Evolutionary conservation across 2,888 invertebrate genomes (phyloP), one percentile per base, ranked within the genome.

Genomic region (Parnassius smintheus): DNA sequence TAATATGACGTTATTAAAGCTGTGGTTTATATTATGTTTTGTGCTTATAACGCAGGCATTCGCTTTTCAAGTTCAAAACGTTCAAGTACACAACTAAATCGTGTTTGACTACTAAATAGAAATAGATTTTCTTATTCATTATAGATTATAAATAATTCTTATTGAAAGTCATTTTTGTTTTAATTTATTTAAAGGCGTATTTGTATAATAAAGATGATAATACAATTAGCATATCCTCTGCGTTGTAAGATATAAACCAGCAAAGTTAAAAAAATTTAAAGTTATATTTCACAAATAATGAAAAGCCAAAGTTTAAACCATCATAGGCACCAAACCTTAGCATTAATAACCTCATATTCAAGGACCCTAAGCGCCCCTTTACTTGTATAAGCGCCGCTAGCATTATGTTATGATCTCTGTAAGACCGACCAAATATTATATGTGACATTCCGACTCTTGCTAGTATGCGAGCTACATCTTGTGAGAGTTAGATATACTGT

Each of bases 321-420:
- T 50, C 3, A 0, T 52, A 3, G 3, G n/a, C 53, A 41, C 3
- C 2, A 55, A 45, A 55, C 22, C 45, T 11, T 35, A 48, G 25
- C n/a, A 48, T 41, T 57, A 49, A 49, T 57, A 42, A 57, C 46
- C n/a, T n/a, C 13, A 9, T 49, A 57, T 41, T 25, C 35, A 25
- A 35, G 2, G 35, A 11, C 25, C n/a, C 48, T 56, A 48, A 56
- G 49, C 45, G 25, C 11, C 49, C 49, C 35, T 35, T 35, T 35
- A 35, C 35, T 7, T 49, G n/a, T 56, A 56, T 56, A 56, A 44
- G 22, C 11, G 2, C 46, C 46, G 10, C 13, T 50, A 58, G 22
- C 41, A 44, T 58, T 51, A 44, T 66, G 59, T 65, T 65, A 63
- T 69, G 68, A 69, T 69, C 66, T 69, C 66, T 61, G 51, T 65